Base-by-base conservation (phyloP, 2,888 invertebrate species). In the Tanypteryx hageni region DNA sequence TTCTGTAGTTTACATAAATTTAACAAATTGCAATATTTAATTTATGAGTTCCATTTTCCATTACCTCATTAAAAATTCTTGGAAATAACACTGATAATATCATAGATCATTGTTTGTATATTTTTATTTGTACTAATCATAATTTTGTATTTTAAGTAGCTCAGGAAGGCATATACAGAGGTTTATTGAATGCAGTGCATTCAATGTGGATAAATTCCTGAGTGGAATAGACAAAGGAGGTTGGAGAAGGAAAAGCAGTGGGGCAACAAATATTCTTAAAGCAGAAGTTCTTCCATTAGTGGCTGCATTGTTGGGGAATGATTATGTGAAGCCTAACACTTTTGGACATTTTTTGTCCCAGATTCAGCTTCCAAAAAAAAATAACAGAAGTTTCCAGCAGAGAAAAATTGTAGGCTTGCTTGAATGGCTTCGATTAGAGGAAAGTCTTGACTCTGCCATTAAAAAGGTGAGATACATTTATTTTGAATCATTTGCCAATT, bases 261-360 rank as follows among this genome's bases (percentile, higher is more conserved):
- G 89, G 13, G 64, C 22, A 10, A 58, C 18, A 18, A 16, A 44
- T 16, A 64, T 61, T n/a, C 94, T 98, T 59, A 96, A 97, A 93
- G 96, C 96, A 93, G 96, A 96, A 22, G 95, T 97, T 93, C 94
- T 99, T 91, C 98, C 98, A 0, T 94, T 99, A 44, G 96, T 98
- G 93, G 98, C 98, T 0, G 97, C 98, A 0, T 94, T 99, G 64
- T 95, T 99, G 11, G 99, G 99, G 0, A 99, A 99, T 95, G 99
- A 99, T 95, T 99, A 97, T 95, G 97, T 98, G 13, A 96, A 97
- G 76, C 96, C 96, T 93, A 95, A 95, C 7, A 95, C 96, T 0
- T 98, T 98, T 94, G 95, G 95, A 2, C 96, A 96, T 93, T 98
- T 99, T 94, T 97, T 97, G 94, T 95, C 95, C 0, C 96, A 97